Evolutionary conservation across 2,888 invertebrate species (phyloP).

Genomic region (Norana najaformis): DNA sequence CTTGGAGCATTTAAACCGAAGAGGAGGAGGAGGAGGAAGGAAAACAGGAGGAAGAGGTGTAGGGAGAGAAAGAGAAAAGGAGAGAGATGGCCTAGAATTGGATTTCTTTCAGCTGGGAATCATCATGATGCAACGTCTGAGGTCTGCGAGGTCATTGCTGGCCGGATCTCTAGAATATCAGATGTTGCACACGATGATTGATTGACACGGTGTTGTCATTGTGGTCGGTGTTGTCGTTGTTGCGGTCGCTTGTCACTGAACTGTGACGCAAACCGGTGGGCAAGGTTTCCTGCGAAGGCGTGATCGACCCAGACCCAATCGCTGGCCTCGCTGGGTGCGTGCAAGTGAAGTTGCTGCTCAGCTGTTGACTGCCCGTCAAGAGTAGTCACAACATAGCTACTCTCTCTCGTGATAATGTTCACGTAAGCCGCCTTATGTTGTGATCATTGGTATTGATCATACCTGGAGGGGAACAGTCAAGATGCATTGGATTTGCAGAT

Average conservation of each 20-base stretch:
- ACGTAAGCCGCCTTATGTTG: neutral
- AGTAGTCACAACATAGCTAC: neutral
- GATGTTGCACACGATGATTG: neutral
- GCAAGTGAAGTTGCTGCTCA: neutral
- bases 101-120: no score
- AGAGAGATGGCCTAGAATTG: no score
- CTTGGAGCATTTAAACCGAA: no score
- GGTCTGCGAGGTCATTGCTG: neutral
- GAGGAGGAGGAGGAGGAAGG: no score
- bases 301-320: neutral
- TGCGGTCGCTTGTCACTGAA: neutral
- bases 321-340: neutral
- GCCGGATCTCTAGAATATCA: neutral
- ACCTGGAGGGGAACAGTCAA: neutral
- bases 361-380: neutral
- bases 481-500: neutral
- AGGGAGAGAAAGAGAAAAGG: no score
- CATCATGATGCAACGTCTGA: neutral
- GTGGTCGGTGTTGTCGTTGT: neutral
- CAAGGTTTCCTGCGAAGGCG: neutral
- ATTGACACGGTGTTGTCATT: neutral
- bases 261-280: slow-evolving; percentile 5
- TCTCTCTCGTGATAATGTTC: neutral
- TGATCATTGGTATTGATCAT: neutral
- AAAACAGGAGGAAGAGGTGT: no score